Percentiles rank a stretch among this genome's conserved stretches.
phyloP scores from a whole-genome alignment of 2,888 invertebrate species.

The Odontothrips loti region DNA sequence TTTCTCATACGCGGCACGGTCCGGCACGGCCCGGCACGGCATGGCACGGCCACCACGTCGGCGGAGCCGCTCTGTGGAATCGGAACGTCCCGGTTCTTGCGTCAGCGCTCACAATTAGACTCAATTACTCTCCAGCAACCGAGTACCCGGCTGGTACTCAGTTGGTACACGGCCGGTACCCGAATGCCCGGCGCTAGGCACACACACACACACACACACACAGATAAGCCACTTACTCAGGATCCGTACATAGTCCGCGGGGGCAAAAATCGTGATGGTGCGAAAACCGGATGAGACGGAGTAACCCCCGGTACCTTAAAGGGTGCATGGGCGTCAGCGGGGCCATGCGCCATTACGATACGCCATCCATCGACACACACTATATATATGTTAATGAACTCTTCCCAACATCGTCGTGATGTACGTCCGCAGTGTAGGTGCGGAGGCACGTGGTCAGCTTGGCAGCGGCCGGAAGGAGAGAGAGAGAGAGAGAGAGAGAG shows the following conservation, averaged over 20 bases:
- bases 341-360: neutral
- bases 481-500: no score
- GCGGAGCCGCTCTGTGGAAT: neutral
- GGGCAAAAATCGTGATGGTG: neutral
- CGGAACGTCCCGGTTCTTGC: slow-evolving; percentile 23
- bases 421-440: no score
- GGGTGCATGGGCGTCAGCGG: neutral
- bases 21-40: no score
- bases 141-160: neutral
- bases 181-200: neutral
- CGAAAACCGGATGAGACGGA: neutral
- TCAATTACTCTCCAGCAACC: slow-evolving; percentile 11
- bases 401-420: no score
- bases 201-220: neutral
- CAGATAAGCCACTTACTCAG: neutral
- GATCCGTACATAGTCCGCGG: neutral
- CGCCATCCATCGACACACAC: neutral
- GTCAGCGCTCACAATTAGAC: slow-evolving; percentile 16
- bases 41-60: no score
- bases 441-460: no score
- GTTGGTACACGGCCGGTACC: neutral
- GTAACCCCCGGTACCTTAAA: neutral
- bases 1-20: no score
- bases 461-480: no score
- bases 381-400: neutral